Base-by-base conservation (phyloP, 1,140 invertebrate species). In the Dendrolimus kikuchii region DNA sequence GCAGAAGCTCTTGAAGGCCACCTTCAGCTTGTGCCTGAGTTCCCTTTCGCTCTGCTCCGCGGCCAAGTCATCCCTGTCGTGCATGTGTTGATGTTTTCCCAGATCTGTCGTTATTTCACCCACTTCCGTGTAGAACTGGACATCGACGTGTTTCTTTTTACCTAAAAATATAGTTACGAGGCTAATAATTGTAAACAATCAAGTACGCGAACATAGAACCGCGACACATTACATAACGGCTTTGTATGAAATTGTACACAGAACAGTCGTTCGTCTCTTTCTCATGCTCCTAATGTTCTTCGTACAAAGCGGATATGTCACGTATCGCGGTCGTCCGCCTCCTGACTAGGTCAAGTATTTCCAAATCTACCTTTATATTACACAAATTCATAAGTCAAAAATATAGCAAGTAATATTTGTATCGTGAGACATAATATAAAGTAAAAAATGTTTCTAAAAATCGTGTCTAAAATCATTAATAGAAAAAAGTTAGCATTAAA, bases 111-210 rank as follows among this genome's bases (percentile, higher is more conserved):
- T 99, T 44, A 99, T 99, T 89, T 99, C 99, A 71, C 99, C 99
- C 50, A 99, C 99, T 89, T 99, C 99, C 0, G 98, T 99, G 81
- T 99, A 99, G 88, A 99, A 99, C 78, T 99, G 98, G 4, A 99
- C 98, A 88, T 99, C 98, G 5, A 96, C 91, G 74, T 99, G 98
- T 77, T 99, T 99, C 89, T 99, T 99, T 87, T 99, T 99, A 50
- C 85, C 86, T 88, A 56, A 2, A 67, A 59, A 45, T 45, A 9
- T 9, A 48, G 10, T 56, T 40, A 52, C 8, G 46, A 36, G 55
- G 9, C 8, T 41, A 46, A 40, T 43, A 55, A 5, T 40, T 38
- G 8, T 7, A 36, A 46, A 23, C 42, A 43, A 5, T 43, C 5
- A 23, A 3, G 23, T 23, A 23, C 3, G 23, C 23, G 3, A 23